Evolutionary conservation across 2,888 invertebrate genomes (phyloP).

Genomic region (Apamea anceps): DNA sequence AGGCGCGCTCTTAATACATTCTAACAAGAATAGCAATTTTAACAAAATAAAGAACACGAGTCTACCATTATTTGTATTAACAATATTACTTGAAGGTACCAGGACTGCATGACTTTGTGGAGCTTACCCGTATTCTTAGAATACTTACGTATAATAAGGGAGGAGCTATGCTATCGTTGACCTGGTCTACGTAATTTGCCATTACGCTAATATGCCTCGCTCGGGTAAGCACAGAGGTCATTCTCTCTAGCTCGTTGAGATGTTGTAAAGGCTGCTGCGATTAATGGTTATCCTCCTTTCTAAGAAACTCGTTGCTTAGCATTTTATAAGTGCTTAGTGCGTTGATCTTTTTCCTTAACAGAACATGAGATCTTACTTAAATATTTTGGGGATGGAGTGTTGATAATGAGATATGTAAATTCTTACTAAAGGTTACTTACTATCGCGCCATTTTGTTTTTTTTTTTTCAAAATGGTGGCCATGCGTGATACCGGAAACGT

Average conservation of each 20-base stretch:
- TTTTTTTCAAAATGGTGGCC: neutral
- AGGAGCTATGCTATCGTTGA: slow-evolving; percentile 31
- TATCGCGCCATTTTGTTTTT: neutral
- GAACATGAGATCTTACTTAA: neutral
- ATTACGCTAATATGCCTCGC: slow-evolving; percentile 53
- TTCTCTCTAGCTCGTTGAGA: slow-evolving; percentile 50
- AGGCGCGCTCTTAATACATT: too few species aligned
- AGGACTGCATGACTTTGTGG: slow-evolving; percentile 9
- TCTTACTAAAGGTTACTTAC: neutral
- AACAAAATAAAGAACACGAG: neutral
- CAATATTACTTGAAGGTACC: slow-evolving; percentile 11
- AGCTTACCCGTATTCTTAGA: slow-evolving; percentile 20
- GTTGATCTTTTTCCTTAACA: slow-evolving; percentile 18
- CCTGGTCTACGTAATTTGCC: slow-evolving; percentile 48
- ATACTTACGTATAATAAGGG: neutral
- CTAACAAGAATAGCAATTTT: neutral
- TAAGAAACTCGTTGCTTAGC: slow-evolving; percentile 45
- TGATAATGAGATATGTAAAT: neutral
- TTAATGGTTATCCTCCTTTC: slow-evolving; percentile 48
- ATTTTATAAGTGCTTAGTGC: slow-evolving; percentile 25
- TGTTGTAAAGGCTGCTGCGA: slow-evolving; percentile 45
- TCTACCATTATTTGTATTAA: neutral
- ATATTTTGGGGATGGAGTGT: neutral
- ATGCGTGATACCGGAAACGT: too few species aligned
- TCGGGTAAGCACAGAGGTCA: slow-evolving; percentile 49